Conservation (phyloP, 2,888 invertebrate species). For the Neoitamus cyanurus region DNA sequence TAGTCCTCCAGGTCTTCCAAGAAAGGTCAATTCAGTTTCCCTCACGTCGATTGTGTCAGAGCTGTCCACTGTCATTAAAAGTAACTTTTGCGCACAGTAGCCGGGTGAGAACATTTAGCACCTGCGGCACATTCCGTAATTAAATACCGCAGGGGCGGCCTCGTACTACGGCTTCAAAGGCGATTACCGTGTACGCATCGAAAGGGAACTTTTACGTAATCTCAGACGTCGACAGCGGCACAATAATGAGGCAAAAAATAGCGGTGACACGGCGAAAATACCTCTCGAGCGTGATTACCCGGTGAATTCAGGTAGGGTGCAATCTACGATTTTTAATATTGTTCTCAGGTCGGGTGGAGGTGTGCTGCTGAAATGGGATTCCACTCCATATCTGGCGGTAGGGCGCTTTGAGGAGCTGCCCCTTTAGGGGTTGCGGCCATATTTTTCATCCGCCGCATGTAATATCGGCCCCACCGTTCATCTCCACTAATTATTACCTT, state of each 20-base stretch:
- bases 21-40: background rate
- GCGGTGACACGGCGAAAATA: background rate
- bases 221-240: background rate
- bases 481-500: conserved; percentile 27
- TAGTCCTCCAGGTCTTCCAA: background rate
- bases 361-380: background rate
- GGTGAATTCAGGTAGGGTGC: background rate
- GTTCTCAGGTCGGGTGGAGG: background rate
- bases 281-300: background rate
- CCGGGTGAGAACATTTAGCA: background rate
- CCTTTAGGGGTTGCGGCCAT: background rate
- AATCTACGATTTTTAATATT: background rate
- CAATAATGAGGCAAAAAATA: background rate
- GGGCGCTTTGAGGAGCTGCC: background rate
- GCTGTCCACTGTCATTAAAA: conserved; percentile 5
- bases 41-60: background rate
- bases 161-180: background rate
- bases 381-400: background rate
- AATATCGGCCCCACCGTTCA: background rate
- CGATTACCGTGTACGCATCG: background rate
- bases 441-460: background rate
- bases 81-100: background rate
- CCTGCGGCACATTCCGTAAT: conserved; percentile 1
- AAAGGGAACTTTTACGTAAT: background rate
- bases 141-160: background rate